phyloP scores from a whole-genome alignment of 2,113 vertebrate species.

The Lagopus leucura region DNA sequence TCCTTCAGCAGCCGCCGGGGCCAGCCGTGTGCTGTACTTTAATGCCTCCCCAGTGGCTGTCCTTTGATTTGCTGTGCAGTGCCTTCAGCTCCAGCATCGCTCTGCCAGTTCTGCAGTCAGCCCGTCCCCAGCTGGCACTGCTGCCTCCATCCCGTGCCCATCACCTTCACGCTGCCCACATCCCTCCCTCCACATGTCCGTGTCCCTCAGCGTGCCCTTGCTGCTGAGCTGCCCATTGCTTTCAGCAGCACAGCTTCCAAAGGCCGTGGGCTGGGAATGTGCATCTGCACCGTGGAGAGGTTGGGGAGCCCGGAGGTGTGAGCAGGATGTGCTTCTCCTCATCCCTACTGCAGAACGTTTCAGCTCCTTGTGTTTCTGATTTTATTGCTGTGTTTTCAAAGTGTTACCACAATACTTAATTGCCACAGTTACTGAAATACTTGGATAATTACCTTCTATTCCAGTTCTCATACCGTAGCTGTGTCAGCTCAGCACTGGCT shows the following conservation, averaged over 20 bases:
- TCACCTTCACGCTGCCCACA: accelerated
- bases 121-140: background rate
- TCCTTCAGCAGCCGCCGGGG: background rate
- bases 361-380: background rate
- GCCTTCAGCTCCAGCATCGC: background rate
- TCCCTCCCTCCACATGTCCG: background rate
- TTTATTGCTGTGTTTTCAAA: background rate
- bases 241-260: accelerated
- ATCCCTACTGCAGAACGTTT: background rate
- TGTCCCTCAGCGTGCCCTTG: accelerated
- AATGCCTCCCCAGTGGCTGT: background rate
- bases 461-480: background rate
- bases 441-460: background rate
- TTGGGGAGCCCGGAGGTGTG: accelerated
- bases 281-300: too few relatives aligned
- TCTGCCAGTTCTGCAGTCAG: background rate
- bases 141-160: accelerated
- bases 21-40: accelerated
- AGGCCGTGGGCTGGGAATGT: background rate
- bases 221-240: accelerated
- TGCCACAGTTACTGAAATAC: background rate
- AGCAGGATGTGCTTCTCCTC: background rate
- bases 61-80: accelerated
- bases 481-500: accelerated
- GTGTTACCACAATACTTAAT: background rate